phyloP scores from a whole-genome alignment of 2,888 invertebrate species.

The Cantharis nigra region DNA sequence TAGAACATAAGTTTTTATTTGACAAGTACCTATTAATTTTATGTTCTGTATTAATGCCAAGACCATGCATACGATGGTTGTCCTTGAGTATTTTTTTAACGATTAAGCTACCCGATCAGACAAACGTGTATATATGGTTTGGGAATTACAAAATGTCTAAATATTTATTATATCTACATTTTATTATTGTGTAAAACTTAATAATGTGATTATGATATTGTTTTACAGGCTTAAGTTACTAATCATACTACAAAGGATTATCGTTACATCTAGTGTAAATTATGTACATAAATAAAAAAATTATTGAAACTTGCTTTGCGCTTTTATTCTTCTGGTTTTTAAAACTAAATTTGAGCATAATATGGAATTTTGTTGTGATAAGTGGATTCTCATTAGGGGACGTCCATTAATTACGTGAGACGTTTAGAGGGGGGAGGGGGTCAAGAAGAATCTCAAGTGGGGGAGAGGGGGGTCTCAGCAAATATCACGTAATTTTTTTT shows the following conservation, averaged over 20 bases:
- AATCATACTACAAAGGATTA: not conserved
- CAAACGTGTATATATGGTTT: not conserved
- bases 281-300: conserved; percentile 2
- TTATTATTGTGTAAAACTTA: not conserved
- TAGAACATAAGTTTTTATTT: not conserved
- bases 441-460: too few species aligned
- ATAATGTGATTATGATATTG: not conserved
- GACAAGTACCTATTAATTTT: not conserved
- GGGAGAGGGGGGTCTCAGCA: too few species aligned
- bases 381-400: too few species aligned
- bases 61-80: not conserved
- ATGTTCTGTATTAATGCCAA: not conserved
- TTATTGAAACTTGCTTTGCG: not conserved
- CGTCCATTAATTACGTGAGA: too few species aligned
- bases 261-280: not conserved
- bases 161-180: not conserved
- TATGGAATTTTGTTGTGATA: too few species aligned
- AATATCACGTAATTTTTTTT: too few species aligned
- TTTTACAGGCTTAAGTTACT: not conserved
- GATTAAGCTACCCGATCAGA: not conserved
- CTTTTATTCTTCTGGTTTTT: not conserved
- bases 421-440: too few species aligned
- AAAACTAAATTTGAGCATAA: not conserved
- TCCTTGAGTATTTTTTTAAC: not conserved
- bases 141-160: not conserved